phyloP scores from a whole-genome alignment of 2,797 vertebrate genomes.

The Serranus cabrilla region DNA sequence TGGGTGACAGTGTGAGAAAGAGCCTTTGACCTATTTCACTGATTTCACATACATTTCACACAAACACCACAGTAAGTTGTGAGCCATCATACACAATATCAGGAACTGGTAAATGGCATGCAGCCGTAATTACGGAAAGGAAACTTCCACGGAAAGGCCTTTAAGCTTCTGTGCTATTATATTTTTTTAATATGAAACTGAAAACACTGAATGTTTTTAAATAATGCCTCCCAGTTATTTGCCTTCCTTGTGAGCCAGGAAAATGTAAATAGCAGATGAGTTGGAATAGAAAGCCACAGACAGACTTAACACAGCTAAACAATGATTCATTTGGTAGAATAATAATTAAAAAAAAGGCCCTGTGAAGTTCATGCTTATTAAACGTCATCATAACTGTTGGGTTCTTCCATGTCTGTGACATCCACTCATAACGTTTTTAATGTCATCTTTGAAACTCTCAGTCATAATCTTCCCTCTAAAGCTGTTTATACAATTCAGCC shows the following conservation, averaged over 20 bases:
- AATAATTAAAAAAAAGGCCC: background rate
- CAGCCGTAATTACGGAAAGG: background rate
- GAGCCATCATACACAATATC: background rate
- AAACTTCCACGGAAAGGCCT: too few species aligned
- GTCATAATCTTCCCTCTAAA: background rate
- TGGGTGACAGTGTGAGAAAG: constrained; percentile 58
- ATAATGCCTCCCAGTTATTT: background rate
- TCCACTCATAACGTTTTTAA: background rate
- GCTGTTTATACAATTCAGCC: background rate
- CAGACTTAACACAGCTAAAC: background rate
- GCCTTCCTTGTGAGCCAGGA: too few species aligned
- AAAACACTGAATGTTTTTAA: background rate
- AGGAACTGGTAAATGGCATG: background rate
- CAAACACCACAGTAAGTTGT: background rate
- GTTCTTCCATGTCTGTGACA: background rate
- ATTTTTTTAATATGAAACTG: background rate
- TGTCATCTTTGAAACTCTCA: background rate
- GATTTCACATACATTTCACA: background rate
- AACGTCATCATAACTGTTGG: background rate
- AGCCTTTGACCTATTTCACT: constrained; percentile 51
- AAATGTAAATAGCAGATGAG: background rate
- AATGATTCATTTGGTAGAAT: background rate
- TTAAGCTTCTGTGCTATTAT: background rate
- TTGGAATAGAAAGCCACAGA: background rate
- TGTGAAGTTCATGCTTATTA: background rate